Percentiles rank a stretch among this genome's conserved stretches.
Conservation (phyloP, 2,797 vertebrate species). For the Sparus aurata region DNA sequence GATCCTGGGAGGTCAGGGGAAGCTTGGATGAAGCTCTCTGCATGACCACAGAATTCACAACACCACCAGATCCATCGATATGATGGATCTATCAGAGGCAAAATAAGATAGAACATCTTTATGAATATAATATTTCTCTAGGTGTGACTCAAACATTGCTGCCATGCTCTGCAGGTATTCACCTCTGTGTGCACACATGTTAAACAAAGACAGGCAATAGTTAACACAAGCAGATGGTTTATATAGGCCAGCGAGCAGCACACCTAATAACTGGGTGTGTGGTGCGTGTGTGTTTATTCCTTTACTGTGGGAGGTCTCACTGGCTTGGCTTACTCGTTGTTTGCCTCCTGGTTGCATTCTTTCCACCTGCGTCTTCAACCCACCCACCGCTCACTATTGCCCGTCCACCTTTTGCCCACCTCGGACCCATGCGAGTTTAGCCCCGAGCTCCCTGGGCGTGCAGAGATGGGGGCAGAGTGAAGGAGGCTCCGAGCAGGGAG, state of each 20-base stretch:
- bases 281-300: constrained; percentile 69
- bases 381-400: constrained; percentile 24
- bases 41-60: constrained; percentile 53
- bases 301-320: constrained; percentile 74
- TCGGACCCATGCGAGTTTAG: constrained; percentile 28
- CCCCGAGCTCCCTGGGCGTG: constrained; percentile 54
- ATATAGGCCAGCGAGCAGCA: constrained; percentile 73
- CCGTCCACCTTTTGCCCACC: constrained; percentile 37
- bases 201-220: constrained; percentile 71
- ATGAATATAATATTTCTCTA: background rate
- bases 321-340: constrained; percentile 40
- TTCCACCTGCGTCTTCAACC: constrained; percentile 56
- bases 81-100: constrained; percentile 12
- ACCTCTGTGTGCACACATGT: constrained; percentile 56
- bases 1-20: constrained; percentile 77
- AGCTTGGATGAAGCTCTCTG: constrained; percentile 55
- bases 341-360: constrained; percentile 53
- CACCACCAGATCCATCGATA: constrained; percentile 36
- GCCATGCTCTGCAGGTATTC: constrained; percentile 56
- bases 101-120: background rate
- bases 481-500: constrained; percentile 61
- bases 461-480: constrained; percentile 33
- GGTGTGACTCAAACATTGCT: constrained; percentile 12
- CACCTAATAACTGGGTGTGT: constrained; percentile 77
- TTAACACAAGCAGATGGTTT: constrained; percentile 78